These are phyloP conservation scores for Dermatemys mawii DNA, from an alignment of 2,113 vertebrate genomes.

Conservation along the genomic window DNA sequence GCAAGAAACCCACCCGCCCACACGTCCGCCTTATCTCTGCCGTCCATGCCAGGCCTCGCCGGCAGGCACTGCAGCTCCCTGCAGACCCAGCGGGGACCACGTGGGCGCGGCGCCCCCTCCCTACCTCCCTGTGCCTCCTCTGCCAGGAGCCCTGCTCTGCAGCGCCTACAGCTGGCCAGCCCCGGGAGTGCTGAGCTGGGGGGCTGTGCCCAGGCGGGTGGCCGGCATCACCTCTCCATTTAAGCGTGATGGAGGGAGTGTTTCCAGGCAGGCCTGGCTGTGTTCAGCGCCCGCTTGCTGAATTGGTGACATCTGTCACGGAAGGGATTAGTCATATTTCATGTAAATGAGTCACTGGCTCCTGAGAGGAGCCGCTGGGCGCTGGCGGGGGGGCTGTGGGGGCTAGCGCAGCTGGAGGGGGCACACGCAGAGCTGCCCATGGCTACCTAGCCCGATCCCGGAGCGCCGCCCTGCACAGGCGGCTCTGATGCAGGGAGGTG, in stretches of 20 bases:
- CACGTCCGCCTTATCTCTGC: background rate
- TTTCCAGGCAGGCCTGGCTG: constrained; percentile 11
- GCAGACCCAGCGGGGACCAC: background rate
- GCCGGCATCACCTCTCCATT: too few species aligned
- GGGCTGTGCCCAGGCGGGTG: too few species aligned
- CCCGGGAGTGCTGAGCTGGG: too few species aligned
- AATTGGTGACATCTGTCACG: constrained; percentile 41
- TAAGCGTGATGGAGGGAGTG: background rate
- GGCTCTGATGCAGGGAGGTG: background rate
- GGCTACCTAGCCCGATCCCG: background rate
- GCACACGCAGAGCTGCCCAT: too few species aligned
- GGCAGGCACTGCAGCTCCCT: background rate
- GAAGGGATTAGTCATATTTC: constrained; percentile 44
- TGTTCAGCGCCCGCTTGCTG: constrained; percentile 21
- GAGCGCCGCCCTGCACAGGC: background rate
- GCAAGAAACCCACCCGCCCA: background rate
- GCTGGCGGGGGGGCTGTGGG: background rate
- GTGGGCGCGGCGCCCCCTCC: too few species aligned
- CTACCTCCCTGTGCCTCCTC: background rate
- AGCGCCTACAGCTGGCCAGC: too few species aligned
- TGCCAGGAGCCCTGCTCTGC: too few species aligned
- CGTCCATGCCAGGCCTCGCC: background rate
- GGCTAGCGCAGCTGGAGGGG: background rate
- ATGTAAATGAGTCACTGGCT: constrained; percentile 45
- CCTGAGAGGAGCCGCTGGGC: constrained; percentile 23